Evolutionary conservation across 1,140 invertebrate species (phyloP).

Genomic region (Aphis craccivora): DNA sequence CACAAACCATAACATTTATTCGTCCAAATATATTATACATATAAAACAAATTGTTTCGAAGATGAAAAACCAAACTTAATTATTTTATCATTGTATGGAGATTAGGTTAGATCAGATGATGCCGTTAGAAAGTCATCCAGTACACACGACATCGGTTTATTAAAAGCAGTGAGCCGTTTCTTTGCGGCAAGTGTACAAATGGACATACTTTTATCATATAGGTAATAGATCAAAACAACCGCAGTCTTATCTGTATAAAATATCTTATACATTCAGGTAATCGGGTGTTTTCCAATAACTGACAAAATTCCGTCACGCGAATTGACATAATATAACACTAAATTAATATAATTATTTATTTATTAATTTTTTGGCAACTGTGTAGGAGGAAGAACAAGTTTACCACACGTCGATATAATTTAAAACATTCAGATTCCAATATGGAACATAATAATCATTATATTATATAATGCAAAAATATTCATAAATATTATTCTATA

Average conservation of each 20-base stretch:
- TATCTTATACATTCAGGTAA: not conserved
- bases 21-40: not conserved
- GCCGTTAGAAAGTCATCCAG: not conserved
- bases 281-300: not conserved
- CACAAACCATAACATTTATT: not conserved
- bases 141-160: not conserved
- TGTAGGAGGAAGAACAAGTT: not conserved
- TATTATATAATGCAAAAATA: not conserved
- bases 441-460: not conserved
- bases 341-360: not conserved
- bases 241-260: not conserved
- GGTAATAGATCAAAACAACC: not conserved
- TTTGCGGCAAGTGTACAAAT: not conserved
- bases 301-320: not conserved
- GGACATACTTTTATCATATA: not conserved
- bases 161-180: not conserved
- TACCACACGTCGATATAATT: not conserved
- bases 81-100: not conserved
- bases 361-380: not conserved
- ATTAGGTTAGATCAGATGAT: not conserved
- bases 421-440: not conserved
- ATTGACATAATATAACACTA: not conserved
- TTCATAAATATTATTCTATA: constrained; percentile 2
- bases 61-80: not conserved
- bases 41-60: not conserved